Evolutionary conservation across 2,888 invertebrate genomes (phyloP).

Genomic region (Caenorhabditis wallacei): DNA sequence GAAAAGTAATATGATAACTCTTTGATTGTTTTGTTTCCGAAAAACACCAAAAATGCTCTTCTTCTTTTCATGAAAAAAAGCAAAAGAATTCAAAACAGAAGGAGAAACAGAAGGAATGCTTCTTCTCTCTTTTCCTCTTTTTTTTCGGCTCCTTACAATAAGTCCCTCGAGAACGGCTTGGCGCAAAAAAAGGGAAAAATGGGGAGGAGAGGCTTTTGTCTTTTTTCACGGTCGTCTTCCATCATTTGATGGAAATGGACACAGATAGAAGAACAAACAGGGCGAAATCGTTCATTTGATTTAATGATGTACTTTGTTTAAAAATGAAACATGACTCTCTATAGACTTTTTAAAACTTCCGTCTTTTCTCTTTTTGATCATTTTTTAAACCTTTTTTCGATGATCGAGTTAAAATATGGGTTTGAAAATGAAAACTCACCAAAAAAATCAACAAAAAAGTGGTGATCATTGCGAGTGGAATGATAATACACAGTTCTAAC

Average conservation of each 20-base stretch:
- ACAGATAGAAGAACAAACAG: background rate
- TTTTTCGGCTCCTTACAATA: slow-evolving; percentile 43
- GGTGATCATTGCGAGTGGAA: slow-evolving; percentile 53
- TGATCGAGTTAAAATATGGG: too few relatives aligned
- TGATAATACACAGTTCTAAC: slow-evolving; percentile 47
- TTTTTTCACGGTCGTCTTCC: slow-evolving; percentile 5
- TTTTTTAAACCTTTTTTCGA: background rate
- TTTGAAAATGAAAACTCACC: slow-evolving; percentile 20
- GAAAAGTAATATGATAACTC: slow-evolving; percentile 29
- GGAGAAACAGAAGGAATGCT: slow-evolving; percentile 35
- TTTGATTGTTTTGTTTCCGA: slow-evolving; percentile 39
- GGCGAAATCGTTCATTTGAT: slow-evolving; percentile 26
- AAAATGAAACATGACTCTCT: slow-evolving; percentile 30
- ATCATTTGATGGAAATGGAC: slow-evolving; percentile 37
- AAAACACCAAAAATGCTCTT: slow-evolving; percentile 6
- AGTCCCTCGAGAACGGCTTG: slow-evolving; percentile 58
- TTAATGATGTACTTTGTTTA: slow-evolving; percentile 47
- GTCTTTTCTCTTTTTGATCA: background rate
- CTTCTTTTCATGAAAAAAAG: background rate
- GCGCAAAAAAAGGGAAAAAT: slow-evolving; percentile 32
- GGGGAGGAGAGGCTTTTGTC: slow-evolving; percentile 37
- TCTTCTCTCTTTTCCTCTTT: slow-evolving; percentile 17
- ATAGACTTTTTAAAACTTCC: background rate
- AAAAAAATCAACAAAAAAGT: slow-evolving; percentile 52
- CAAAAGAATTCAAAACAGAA: slow-evolving; percentile 40